These are phyloP conservation scores for Choreutis nemorana DNA, from an alignment of 2,888 invertebrate species.

Conservation along the genomic window DNA sequence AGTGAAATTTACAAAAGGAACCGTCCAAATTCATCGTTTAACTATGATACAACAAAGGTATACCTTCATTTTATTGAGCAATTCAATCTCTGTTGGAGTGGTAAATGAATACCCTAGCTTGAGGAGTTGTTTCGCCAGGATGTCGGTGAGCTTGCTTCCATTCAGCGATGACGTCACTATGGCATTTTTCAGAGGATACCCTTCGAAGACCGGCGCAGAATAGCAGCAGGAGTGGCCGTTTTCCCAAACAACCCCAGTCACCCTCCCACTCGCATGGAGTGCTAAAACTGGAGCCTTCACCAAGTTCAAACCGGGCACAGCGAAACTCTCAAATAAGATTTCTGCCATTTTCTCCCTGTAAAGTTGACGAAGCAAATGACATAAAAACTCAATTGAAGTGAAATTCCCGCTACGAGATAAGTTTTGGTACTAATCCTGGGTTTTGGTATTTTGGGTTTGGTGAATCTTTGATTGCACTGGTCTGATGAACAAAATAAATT, in stretches of 20 bases:
- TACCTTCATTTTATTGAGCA: conserved; percentile 91
- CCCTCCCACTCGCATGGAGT: conserved; percentile 57
- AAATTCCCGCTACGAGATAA: neutral
- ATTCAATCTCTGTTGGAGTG: conserved; percentile 86
- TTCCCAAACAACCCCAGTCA: conserved; percentile 60
- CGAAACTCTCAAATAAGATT: conserved; percentile 65
- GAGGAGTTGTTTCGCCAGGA: conserved; percentile 83
- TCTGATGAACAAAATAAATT: no score
- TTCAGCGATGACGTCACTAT: conserved; percentile 84
- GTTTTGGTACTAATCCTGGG: no score
- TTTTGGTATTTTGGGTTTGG: no score
- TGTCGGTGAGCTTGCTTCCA: conserved; percentile 80
- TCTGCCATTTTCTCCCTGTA: conserved; percentile 71
- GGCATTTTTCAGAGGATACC: conserved; percentile 82
- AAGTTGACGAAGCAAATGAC: no score
- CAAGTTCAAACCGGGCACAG: conserved; percentile 53
- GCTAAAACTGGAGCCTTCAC: conserved; percentile 51
- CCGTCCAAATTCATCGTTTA: no score
- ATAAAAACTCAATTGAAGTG: neutral
- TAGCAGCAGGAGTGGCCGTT: conserved; percentile 54
- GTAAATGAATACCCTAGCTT: conserved; percentile 88
- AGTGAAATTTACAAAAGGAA: no score
- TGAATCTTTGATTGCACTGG: no score
- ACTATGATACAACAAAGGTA: no score
- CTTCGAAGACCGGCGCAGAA: conserved; percentile 62